Conservation (phyloP, 2,888 invertebrate species). For the Callosobruchus maculatus region DNA sequence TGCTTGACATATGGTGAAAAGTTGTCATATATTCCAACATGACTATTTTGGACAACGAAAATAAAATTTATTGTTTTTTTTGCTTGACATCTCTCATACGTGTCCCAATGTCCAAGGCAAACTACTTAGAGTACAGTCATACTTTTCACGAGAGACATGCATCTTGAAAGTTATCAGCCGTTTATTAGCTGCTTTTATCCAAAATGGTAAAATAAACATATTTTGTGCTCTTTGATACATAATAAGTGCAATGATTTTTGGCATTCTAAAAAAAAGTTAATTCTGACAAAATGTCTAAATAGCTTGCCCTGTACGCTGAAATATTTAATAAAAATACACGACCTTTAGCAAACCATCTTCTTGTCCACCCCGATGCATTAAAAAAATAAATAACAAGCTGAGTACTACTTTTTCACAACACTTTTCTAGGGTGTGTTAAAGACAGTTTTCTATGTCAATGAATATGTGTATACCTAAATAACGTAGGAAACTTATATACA, state of each 20-base stretch:
- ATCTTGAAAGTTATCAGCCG: too few species aligned
- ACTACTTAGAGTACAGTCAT: too few species aligned
- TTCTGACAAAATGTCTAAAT: background rate
- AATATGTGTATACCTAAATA: background rate
- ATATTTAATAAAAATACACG: background rate
- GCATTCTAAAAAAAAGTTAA: too few species aligned
- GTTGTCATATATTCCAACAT: too few species aligned
- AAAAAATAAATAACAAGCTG: background rate
- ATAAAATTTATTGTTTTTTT: background rate
- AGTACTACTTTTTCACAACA: background rate
- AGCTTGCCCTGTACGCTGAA: background rate
- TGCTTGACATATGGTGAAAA: too few species aligned
- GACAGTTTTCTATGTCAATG: background rate
- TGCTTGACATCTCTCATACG: background rate
- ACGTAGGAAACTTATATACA: background rate
- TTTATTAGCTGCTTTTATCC: too few species aligned
- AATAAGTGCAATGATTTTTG: too few species aligned
- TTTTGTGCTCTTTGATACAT: too few species aligned
- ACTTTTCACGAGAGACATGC: too few species aligned
- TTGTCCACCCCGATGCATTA: background rate
- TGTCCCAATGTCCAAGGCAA: background rate
- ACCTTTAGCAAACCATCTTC: background rate
- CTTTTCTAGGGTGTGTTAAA: background rate
- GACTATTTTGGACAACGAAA: too few species aligned
- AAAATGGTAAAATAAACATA: too few species aligned